Conservation (phyloP, 2,797 vertebrate species). For the Chloroceryle inda region DNA sequence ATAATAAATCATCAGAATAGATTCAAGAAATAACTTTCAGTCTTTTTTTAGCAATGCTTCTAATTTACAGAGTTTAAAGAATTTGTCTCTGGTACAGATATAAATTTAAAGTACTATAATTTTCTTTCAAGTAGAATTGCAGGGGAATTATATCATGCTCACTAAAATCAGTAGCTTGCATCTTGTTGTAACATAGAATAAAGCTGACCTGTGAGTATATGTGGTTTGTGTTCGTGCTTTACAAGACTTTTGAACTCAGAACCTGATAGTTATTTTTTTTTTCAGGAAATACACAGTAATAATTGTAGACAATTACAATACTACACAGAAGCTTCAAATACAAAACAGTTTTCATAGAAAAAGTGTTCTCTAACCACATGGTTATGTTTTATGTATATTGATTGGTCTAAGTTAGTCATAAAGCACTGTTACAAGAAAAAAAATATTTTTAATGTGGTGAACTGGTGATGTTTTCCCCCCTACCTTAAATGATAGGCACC, state of each 20-base stretch:
- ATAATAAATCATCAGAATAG: neutral
- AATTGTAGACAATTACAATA: neutral
- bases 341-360: neutral
- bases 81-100: neutral
- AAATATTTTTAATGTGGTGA: neutral
- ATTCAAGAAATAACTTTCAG: neutral
- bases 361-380: neutral
- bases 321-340: neutral
- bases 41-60: neutral
- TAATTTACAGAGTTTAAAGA: neutral
- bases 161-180: neutral
- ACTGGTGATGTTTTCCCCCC: neutral
- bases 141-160: neutral
- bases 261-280: neutral
- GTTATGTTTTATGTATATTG: neutral
- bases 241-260: neutral
- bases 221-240: neutral
- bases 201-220: neutral
- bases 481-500: conserved; percentile 85
- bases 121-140: neutral
- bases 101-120: neutral
- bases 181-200: neutral
- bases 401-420: neutral
- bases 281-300: neutral
- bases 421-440: neutral